These are phyloP conservation scores for Gila robusta DNA, from an alignment of 2,797 vertebrate species.

Conservation along the genomic window DNA sequence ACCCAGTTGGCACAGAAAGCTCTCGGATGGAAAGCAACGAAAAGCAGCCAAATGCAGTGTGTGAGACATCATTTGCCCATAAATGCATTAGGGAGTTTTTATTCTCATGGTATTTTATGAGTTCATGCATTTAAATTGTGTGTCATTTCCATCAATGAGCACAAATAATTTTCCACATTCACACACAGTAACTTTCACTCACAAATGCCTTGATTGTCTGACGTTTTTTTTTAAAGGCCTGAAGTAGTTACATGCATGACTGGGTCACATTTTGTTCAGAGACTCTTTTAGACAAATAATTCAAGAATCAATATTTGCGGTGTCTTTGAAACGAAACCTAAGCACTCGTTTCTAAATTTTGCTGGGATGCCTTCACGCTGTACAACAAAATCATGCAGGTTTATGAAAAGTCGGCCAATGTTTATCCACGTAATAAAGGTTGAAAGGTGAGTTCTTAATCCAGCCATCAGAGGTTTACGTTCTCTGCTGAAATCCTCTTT, in stretches of 20 bases:
- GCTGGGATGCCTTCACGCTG: neutral
- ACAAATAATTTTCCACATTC: neutral
- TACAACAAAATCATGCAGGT: neutral
- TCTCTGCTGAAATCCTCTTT: slow-evolving; percentile 65
- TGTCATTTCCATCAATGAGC: neutral
- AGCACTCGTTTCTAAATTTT: neutral
- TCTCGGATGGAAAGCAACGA: neutral
- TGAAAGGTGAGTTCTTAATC: slow-evolving; percentile 52
- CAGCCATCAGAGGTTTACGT: slow-evolving; percentile 49
- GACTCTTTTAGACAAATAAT: neutral
- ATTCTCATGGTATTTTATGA: neutral
- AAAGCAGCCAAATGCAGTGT: neutral
- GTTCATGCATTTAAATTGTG: neutral
- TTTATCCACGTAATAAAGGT: slow-evolving; percentile 38
- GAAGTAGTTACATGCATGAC: neutral
- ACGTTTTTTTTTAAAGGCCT: neutral
- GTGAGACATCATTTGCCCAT: neutral
- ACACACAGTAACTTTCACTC: neutral
- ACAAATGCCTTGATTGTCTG: neutral
- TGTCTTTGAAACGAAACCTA: neutral
- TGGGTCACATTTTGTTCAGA: neutral
- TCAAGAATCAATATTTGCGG: neutral
- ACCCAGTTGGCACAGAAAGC: neutral
- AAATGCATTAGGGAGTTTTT: neutral
- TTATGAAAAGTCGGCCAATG: slow-evolving; percentile 31